Percentiles rank a stretch among this genome's conserved stretches.
Evolutionary conservation across 1,140 invertebrate species (phyloP).

Genomic region (Aleiodes sp.): DNA sequence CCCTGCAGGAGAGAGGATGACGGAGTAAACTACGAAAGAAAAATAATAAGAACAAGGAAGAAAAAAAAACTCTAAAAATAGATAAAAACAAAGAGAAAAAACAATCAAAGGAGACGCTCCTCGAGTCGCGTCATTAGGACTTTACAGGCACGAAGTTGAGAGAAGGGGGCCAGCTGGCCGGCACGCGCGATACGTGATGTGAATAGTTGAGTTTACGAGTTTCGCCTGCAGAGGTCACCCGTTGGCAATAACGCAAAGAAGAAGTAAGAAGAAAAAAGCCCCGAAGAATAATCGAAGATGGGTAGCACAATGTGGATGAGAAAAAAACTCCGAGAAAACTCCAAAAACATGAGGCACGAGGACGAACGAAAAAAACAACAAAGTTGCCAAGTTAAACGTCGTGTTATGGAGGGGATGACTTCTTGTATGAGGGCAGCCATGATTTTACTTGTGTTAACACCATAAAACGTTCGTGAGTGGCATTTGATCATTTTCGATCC

Average conservation of each 20-base stretch:
- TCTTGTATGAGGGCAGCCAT: background rate
- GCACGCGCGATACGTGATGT: slow-evolving; percentile 38
- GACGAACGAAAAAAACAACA: background rate
- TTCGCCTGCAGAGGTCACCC: background rate
- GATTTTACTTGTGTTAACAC: slow-evolving; percentile 28
- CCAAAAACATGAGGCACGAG: background rate
- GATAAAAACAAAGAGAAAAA: slow-evolving; percentile 11
- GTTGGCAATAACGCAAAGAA: too few relatives aligned
- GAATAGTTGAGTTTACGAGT: slow-evolving; percentile 27
- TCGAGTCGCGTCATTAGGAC: slow-evolving; percentile 49
- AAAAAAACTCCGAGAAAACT: background rate
- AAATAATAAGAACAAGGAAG: background rate
- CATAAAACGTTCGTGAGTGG: slow-evolving; percentile 25
- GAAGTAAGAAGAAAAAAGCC: background rate
- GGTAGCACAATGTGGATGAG: background rate
- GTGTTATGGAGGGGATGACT: slow-evolving; percentile 5
- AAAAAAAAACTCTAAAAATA: background rate
- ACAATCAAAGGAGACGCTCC: slow-evolving; percentile 1
- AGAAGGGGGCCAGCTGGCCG: slow-evolving; percentile 29
- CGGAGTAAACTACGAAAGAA: background rate
- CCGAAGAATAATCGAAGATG: background rate
- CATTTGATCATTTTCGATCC: slow-evolving; percentile 21
- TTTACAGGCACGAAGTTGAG: slow-evolving; percentile 41
- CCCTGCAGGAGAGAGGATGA: too few relatives aligned
- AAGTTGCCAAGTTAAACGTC: slow-evolving; percentile 13